Conservation (phyloP, 2,113 vertebrate species). For the Turdus rufiventris region DNA sequence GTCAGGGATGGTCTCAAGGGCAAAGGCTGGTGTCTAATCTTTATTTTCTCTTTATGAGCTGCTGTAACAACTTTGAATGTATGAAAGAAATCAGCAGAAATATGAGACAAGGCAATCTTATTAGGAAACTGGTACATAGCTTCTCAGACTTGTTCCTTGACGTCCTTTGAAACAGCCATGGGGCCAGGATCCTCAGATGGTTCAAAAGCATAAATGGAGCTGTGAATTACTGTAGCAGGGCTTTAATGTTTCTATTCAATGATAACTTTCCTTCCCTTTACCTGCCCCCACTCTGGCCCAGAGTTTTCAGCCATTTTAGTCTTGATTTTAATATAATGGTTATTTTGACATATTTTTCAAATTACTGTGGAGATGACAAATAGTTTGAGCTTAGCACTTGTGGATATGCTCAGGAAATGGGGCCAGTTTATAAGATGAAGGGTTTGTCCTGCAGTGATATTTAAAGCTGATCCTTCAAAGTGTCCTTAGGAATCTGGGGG, state of each 20-base stretch:
- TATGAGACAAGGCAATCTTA: constrained; percentile 37
- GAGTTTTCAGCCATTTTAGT: constrained; percentile 16
- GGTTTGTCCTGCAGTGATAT: neutral
- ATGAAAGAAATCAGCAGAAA: constrained; percentile 60
- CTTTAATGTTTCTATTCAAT: neutral
- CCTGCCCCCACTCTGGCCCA: fast-evolving
- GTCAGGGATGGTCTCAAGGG: constrained; percentile 60
- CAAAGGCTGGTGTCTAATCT: constrained; percentile 55
- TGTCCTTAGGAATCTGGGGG: neutral
- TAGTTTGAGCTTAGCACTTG: neutral
- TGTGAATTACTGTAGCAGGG: neutral
- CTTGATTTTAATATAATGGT: neutral
- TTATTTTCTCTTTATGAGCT: constrained; percentile 60
- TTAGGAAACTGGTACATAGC: constrained; percentile 37
- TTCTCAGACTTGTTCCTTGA: constrained; percentile 42
- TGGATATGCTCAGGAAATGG: neutral
- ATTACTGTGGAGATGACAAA: neutral
- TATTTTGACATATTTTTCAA: neutral
- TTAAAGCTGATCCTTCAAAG: neutral
- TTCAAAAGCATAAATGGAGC: neutral
- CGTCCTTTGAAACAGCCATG: neutral
- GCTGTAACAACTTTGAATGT: constrained; percentile 46
- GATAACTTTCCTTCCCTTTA: neutral
- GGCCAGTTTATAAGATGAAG: neutral
- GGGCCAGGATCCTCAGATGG: neutral